phyloP scores from a whole-genome alignment of 2,797 vertebrate species.

The Sebastiscus tertius region DNA sequence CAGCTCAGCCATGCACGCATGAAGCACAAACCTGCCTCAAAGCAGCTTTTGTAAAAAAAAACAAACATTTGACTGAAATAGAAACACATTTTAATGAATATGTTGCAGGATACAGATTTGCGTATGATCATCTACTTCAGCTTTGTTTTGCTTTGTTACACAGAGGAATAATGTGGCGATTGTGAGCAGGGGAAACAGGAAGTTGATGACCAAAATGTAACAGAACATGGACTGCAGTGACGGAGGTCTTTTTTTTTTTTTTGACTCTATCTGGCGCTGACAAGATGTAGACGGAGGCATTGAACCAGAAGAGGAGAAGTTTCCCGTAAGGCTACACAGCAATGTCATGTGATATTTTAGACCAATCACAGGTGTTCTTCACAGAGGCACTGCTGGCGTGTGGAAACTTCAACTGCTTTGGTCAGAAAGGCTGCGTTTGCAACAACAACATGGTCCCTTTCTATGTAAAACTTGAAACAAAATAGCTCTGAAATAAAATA shows the following conservation, averaged over 20 bases:
- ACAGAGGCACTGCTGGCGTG: not conserved
- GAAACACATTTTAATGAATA: constrained; percentile 4
- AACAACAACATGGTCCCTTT: not conserved
- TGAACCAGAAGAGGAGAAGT: not conserved
- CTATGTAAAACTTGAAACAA: not conserved
- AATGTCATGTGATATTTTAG: not conserved
- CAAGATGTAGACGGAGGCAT: not conserved
- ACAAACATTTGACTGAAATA: not conserved
- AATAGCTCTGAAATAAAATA: not conserved
- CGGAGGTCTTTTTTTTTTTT: not conserved
- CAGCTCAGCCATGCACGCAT: not conserved
- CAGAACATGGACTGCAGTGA: not conserved
- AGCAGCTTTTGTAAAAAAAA: not conserved
- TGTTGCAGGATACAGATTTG: not conserved
- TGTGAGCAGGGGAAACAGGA: constrained; percentile 31
- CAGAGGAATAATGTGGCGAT: not conserved
- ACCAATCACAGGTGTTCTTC: constrained; percentile 8
- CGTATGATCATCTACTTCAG: not conserved
- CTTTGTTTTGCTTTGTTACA: not conserved
- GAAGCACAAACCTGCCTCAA: not conserved
- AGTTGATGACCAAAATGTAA: constrained; percentile 17
- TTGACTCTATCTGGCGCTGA: not conserved
- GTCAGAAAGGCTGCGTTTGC: not conserved
- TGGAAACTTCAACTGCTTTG: constrained; percentile 1
- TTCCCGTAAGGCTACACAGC: not conserved